Evolutionary conservation across 2,888 invertebrate genomes (phyloP), one percentile per base, ranked within the genome.

Genomic region (Plagiodera versicolora): DNA sequence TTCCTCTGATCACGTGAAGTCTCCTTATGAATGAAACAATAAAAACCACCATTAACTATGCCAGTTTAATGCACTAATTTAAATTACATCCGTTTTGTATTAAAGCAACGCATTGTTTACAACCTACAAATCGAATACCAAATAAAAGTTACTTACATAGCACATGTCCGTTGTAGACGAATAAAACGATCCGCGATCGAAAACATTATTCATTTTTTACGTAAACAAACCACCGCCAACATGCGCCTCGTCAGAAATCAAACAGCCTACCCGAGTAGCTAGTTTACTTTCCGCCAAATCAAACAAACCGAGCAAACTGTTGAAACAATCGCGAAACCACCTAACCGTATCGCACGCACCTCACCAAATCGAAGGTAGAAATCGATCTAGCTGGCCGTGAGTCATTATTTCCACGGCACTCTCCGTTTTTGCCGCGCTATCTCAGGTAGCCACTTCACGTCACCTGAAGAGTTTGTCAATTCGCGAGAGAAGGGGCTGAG

Each of bases 201-300:
- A 73, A 48, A 71, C 74, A 70, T 74, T 74, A 68, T 75, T 75
- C 75, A 76, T 75, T 63, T 68, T 70, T 61, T 56, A n/a, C 50
- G 8, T 11, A 32, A 32, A 50, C 61, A 59, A 28, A 32, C 56
- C 61, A 64, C 61, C 54, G 46, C 58, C 56, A 61, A 58, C 60
- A 50, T 51, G 30, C 46, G 32, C 19, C 28, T 35, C 30, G 11
- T n/a, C 16, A 54, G 48, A 54, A 24, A 24, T 4, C 14, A 39
- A 39, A 39, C 14, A 14, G 1, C 2, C n/a, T 14, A 39, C 8
- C 14, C n/a, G 14, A 39, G 39, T 39, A 39, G 39, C 14, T 1
- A 39, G 39, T 39, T 39, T 39, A 39, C 44, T 18, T 20, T 49
- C 17, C 30, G 10, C 49, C 30, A 11, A 19, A 52, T 14, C 17